Percentiles rank a stretch among this genome's conserved stretches.
These are phyloP conservation scores for Heliocidaris erythrogramma DNA, from an alignment of 35 echinoderm and acorn worm species.

Conservation along the genomic window DNA sequence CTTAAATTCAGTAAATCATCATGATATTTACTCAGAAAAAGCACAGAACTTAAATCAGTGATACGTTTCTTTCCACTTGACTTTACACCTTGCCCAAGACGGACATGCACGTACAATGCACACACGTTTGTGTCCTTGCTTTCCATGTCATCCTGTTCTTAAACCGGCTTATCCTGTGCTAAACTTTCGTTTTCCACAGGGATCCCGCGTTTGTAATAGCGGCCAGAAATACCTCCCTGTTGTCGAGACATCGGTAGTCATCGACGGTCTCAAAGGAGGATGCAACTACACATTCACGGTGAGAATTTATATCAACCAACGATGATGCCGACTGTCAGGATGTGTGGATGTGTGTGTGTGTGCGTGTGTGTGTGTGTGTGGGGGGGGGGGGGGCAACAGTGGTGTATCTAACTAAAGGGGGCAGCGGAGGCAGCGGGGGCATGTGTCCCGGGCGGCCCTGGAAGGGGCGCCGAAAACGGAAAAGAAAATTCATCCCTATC, in stretches of 20 bases:
- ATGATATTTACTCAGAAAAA: no score
- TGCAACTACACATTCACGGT: constrained; percentile 19
- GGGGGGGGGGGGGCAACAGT: no score
- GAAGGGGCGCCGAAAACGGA: no score
- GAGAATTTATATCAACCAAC: not conserved
- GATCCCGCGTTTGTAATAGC: not conserved
- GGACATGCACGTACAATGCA: not conserved
- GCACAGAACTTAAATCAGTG: no score
- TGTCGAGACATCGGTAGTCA: not conserved
- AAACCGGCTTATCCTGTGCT: not conserved
- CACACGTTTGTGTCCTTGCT: not conserved
- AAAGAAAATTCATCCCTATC: no score
- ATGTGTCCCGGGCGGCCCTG: no score
- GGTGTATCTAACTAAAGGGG: no score
- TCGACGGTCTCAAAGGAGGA: constrained; percentile 1
- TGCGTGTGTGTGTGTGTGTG: no score
- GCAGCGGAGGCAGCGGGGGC: no score
- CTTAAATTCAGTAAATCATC: no score
- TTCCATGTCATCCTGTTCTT: not conserved
- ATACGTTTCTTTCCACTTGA: not conserved
- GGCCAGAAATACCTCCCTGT: not conserved
- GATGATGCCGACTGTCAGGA: not conserved
- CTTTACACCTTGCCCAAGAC: not conserved
- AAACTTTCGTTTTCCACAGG: not conserved
- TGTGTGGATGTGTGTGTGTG: no score